phyloP scores from a whole-genome alignment of 2,888 invertebrate species.

The Netelia melanura region DNA sequence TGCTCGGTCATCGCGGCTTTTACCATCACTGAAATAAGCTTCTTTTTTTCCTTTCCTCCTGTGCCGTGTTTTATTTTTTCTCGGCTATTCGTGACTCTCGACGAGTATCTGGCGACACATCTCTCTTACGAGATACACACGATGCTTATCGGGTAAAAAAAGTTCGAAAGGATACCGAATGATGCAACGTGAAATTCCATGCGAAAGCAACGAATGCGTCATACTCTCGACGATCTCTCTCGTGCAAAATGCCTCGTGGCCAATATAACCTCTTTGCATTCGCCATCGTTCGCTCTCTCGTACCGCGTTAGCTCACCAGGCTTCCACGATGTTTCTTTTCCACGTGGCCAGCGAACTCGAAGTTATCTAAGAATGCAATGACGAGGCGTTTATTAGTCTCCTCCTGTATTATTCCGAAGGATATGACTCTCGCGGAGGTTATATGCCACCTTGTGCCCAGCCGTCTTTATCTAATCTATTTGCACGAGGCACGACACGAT shows the following conservation, averaged over 20 bases:
- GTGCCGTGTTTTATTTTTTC: neutral
- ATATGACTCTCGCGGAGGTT: slow-evolving; percentile 32
- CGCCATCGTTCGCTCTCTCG: neutral
- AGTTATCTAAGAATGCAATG: slow-evolving; percentile 1
- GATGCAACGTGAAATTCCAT: slow-evolving; percentile 29
- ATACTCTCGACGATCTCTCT: neutral
- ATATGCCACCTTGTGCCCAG: neutral
- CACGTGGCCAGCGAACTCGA: slow-evolving; percentile 42
- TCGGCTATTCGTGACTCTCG: neutral
- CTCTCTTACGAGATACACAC: neutral
- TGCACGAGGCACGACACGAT: neutral
- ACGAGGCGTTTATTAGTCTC: slow-evolving; percentile 6
- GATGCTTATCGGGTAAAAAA: neutral
- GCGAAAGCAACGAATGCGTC: slow-evolving; percentile 5
- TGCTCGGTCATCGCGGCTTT: slow-evolving; percentile 19
- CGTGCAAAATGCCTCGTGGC: neutral
- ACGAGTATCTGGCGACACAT: slow-evolving; percentile 18
- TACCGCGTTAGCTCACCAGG: neutral
- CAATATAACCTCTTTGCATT: neutral
- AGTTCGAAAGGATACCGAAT: slow-evolving; percentile 21
- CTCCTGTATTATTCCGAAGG: slow-evolving; percentile 23
- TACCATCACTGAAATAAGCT: slow-evolving; percentile 15
- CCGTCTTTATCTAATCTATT: slow-evolving; percentile 6
- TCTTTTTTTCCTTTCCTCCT: slow-evolving; percentile 5
- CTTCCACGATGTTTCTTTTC: neutral